A percentile compares a stretch with the other conserved stretches of the same genome.
Evolutionary conservation across 2,888 invertebrate species (phyloP).

Genomic region (Laothoe populi): DNA sequence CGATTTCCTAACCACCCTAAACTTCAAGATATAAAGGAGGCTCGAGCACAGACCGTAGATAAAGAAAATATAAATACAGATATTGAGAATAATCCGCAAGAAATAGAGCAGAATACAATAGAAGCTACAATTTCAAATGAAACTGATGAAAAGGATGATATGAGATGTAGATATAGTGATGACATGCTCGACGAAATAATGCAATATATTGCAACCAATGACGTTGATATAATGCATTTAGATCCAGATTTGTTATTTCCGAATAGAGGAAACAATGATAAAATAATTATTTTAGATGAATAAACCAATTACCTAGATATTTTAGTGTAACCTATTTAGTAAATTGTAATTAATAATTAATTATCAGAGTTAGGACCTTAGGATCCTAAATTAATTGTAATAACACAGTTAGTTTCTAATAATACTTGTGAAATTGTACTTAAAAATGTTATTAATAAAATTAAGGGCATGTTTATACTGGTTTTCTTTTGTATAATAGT

Average conservation of each 20-base stretch:
- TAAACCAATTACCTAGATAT: conserved; percentile 31
- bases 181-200: conserved; percentile 76
- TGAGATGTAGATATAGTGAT: conserved; percentile 49
- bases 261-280: conserved; percentile 63
- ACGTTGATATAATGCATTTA: conserved; percentile 46
- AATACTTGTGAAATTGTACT: neutral
- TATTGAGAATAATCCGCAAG: conserved; percentile 33
- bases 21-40: conserved; percentile 42
- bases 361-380: neutral
- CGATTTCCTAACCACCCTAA: conserved; percentile 52
- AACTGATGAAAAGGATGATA: conserved; percentile 31
- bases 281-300: conserved; percentile 65
- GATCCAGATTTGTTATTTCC: conserved; percentile 62
- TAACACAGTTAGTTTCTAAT: neutral
- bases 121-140: conserved; percentile 30
- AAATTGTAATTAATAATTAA: neutral
- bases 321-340: neutral
- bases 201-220: conserved; percentile 64
- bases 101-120: conserved; percentile 32
- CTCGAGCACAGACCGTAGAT: conserved; percentile 38
- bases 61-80: conserved; percentile 37
- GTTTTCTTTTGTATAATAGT: neutral
- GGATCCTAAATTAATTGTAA: neutral
- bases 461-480: neutral
- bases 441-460: neutral